phyloP scores from a whole-genome alignment of 2,797 vertebrate genomes.

The Sebastes vulpes region DNA sequence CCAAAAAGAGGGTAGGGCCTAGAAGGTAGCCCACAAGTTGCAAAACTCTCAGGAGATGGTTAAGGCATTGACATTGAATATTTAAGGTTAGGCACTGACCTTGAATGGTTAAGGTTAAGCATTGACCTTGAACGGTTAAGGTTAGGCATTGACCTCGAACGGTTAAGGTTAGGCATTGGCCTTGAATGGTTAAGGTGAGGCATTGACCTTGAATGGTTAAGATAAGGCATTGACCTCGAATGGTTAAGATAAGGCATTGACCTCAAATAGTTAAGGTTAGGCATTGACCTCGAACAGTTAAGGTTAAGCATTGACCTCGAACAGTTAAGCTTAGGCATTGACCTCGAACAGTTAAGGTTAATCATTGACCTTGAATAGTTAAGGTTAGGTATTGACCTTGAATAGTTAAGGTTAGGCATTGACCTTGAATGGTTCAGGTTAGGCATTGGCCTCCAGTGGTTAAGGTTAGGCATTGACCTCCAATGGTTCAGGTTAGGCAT shows the following conservation, averaged over 20 bases:
- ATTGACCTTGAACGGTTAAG: no score
- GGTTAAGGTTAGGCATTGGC: no score
- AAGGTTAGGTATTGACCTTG: fast-evolving
- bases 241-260: fast-evolving
- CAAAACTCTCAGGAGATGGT: no score
- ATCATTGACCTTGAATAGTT: no score
- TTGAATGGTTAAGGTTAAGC: no score
- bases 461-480: no score
- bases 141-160: fast-evolving
- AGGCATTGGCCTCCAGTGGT: fast-evolving
- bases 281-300: fast-evolving
- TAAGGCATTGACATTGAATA: no score
- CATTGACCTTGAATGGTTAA: fast-evolving
- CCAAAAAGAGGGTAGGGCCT: no score
- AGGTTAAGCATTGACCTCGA: fast-evolving
- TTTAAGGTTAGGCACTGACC: no score
- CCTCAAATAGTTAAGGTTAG: fast-evolving
- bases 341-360: fast-evolving
- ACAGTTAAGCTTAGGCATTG: fast-evolving
- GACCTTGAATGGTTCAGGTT: fast-evolving
- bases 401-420: no score
- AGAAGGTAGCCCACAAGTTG: no score
- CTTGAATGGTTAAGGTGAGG: fast-evolving
- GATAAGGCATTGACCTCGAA: fast-evolving
- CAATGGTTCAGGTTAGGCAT: no score